Base-by-base conservation (phyloP, 2,888 invertebrate genomes). In the Gandaritis pyraliata region DNA sequence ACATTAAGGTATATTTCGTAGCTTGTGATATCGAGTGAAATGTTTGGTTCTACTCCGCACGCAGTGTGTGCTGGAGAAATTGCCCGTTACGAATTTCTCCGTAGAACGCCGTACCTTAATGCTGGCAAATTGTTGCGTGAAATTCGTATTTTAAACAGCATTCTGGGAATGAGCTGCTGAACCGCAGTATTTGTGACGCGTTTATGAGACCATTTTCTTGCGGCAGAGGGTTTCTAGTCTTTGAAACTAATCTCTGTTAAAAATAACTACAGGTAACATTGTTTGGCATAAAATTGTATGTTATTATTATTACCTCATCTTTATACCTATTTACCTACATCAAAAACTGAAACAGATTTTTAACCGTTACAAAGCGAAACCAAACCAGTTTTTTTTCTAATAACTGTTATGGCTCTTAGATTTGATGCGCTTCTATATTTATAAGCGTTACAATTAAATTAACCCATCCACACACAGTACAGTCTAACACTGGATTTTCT, bases 171-270 rank as follows among this genome's bases (percentile, higher is more conserved):
- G 29, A 16, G 16, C 36, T 15, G 23, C 36, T 16, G n/a, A 49
- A 49, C 36, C 15, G 16, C 49, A 49, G 49, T 36, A 36, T 51
- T 51, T 51, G 18, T 39, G 39, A 23, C 15, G 47, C 13, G 47
- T 51, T 23, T 39, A 39, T 11, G 18, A 8, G 38, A 18, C 7
- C 23, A 39, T 38, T 51, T 51, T 23, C 51, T 51, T 23, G 39
- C 4, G 18, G 13, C 2, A 23, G 13, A 15, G 15, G 11, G 1
- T 16, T 49, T 11, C 33, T 48, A 33, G 13, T 10, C 18, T 45
- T 39, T 39, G 1, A n/a, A 39, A 39, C 4, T n/a, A 23, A 39
- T 39, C 0, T 39, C 3, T 33, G 33, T 11, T 33, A 33, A 33
- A 33, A 33, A 33, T 33, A 33, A 33, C 10, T 33, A 33, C 33